A percentile compares a stretch with the other conserved stretches of the same genome.
Evolutionary conservation across 2,888 invertebrate species (phyloP).

Genomic region (Fragum sueziense): DNA sequence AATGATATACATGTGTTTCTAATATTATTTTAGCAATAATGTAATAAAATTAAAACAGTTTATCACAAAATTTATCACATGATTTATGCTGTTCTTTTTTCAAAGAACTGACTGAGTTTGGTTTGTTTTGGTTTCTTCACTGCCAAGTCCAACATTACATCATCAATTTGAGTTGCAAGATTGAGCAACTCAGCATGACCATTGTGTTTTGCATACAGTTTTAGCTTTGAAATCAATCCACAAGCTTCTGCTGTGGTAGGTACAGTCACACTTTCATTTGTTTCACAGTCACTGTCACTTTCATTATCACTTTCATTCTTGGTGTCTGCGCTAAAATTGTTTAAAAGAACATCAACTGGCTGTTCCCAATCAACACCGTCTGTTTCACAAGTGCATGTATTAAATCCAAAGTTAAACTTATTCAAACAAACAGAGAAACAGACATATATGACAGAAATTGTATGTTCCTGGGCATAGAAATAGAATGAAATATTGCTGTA

Average conservation of each 20-base stretch:
- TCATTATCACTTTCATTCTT: not conserved
- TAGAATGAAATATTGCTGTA: too few relatives aligned
- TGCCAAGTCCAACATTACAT: not conserved
- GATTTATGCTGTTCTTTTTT: too few relatives aligned
- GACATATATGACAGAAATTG: too few relatives aligned
- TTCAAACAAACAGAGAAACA: too few relatives aligned
- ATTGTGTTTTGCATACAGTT: not conserved
- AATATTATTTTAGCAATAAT: too few relatives aligned
- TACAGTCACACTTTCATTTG: not conserved
- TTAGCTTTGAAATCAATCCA: not conserved
- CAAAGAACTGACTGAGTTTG: not conserved
- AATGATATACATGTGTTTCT: too few relatives aligned
- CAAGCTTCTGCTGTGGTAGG: not conserved
- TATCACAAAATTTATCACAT: too few relatives aligned
- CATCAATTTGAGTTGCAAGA: not conserved
- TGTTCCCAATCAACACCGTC: slow-evolving; percentile 2
- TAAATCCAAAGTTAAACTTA: too few relatives aligned
- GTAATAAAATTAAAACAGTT: too few relatives aligned
- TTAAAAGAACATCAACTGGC: not conserved
- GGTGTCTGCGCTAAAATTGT: not conserved
- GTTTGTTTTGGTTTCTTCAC: not conserved
- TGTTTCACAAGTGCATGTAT: slow-evolving; percentile 1
- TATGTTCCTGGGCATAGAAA: too few relatives aligned
- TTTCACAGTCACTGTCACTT: not conserved
- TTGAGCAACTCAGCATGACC: not conserved